phyloP scores from a whole-genome alignment of 2,888 invertebrate genomes.

The Itoplectis maculator region DNA sequence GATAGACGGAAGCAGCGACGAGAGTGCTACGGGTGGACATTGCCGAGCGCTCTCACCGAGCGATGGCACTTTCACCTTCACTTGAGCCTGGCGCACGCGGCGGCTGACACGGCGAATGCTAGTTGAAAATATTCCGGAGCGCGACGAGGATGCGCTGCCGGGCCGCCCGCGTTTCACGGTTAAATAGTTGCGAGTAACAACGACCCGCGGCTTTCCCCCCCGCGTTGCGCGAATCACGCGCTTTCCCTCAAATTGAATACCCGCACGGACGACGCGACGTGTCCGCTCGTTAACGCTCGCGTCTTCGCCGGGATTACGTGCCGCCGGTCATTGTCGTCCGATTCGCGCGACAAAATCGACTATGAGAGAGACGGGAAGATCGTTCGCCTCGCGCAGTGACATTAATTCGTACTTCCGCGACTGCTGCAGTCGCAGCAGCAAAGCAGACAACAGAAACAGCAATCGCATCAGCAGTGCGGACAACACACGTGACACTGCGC shows the following conservation, averaged over 20 bases:
- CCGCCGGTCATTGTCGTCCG: neutral
- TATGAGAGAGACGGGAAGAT: neutral
- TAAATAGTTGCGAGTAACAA: slow-evolving; percentile 39
- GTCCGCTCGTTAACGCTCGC: neutral
- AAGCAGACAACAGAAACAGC: too few species aligned
- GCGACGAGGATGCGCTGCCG: slow-evolving; percentile 14
- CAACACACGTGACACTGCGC: neutral
- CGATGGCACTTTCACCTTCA: slow-evolving; percentile 64
- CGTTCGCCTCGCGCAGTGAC: neutral
- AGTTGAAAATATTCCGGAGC: slow-evolving; percentile 44
- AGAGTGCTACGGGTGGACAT: slow-evolving; percentile 18
- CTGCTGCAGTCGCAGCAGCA: neutral
- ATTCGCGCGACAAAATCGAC: neutral
- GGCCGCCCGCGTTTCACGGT: neutral
- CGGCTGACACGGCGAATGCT: slow-evolving; percentile 28
- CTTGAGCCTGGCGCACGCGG: slow-evolving; percentile 29
- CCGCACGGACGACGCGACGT: neutral
- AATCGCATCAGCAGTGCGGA: too few species aligned
- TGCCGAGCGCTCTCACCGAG: slow-evolving; percentile 60
- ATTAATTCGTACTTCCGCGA: slow-evolving; percentile 7
- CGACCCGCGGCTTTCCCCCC: slow-evolving; percentile 43
- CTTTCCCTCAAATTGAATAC: slow-evolving; percentile 16
- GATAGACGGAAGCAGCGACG: slow-evolving; percentile 3
- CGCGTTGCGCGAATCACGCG: neutral
- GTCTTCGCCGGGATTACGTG: neutral